These are phyloP conservation scores for Chaetodon trifascialis DNA, from an alignment of 2,113 vertebrate species.

Conservation along the genomic window DNA sequence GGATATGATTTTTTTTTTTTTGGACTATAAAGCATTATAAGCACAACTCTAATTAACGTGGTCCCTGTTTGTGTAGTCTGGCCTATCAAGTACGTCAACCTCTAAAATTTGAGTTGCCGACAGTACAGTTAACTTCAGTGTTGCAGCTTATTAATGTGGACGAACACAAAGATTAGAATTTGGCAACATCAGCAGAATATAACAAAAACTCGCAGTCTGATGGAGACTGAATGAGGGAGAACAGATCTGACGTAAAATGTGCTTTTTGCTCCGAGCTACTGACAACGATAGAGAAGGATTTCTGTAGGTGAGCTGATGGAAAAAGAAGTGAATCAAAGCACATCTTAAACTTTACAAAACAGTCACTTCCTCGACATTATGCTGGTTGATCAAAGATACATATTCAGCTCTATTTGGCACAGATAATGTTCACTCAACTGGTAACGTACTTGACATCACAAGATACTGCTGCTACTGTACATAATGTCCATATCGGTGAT, in stretches of 20 bases:
- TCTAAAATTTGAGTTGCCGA: not conserved
- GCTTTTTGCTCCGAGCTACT: slow-evolving; percentile 30
- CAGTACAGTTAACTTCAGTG: not conserved
- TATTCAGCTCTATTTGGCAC: slow-evolving; percentile 78
- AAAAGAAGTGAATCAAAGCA: slow-evolving; percentile 31
- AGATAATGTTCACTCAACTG: slow-evolving; percentile 66
- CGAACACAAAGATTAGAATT: slow-evolving; percentile 43
- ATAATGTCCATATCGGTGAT: slow-evolving; percentile 62
- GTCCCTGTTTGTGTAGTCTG: slow-evolving; percentile 62
- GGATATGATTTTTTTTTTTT: slow-evolving; percentile 28
- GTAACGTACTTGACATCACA: slow-evolving; percentile 57
- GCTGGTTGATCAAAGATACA: slow-evolving; percentile 67
- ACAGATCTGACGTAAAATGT: slow-evolving; percentile 3
- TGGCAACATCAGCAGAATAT: slow-evolving; percentile 63
- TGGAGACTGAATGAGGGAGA: slow-evolving; percentile 19
- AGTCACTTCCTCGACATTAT: slow-evolving; percentile 70
- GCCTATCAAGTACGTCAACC: slow-evolving; percentile 11
- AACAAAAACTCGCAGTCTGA: slow-evolving; percentile 14
- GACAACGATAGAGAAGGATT: slow-evolving; percentile 16
- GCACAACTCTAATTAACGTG: slow-evolving; percentile 43
- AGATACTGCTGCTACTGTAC: slow-evolving; percentile 62
- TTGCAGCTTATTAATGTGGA: slow-evolving; percentile 42
- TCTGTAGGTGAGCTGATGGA: slow-evolving; percentile 22
- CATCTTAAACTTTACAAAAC: slow-evolving; percentile 79
- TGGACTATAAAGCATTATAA: slow-evolving; percentile 60